phyloP scores from a whole-genome alignment of 1,140 invertebrate genomes.

The Lerema accius region DNA sequence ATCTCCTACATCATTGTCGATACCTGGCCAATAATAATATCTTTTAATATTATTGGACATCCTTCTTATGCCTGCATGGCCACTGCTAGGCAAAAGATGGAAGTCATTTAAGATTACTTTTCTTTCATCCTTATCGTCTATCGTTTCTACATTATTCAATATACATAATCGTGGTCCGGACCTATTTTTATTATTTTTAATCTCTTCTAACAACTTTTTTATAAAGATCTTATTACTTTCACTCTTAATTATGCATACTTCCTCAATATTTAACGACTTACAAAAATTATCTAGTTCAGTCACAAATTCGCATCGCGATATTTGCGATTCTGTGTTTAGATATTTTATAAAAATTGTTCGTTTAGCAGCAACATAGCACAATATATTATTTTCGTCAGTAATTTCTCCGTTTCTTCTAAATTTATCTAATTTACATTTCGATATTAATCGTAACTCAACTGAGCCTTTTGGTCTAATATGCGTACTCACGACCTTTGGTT shows the following conservation, averaged over 20 bases:
- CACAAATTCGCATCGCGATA: constrained; percentile 4
- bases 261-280: background rate
- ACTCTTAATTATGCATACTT: background rate
- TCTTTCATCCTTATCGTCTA: constrained; percentile 4
- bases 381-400: background rate
- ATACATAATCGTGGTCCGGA: background rate
- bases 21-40: background rate
- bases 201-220: background rate
- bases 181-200: background rate
- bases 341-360: background rate
- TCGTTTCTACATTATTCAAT: background rate
- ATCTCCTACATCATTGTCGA: background rate
- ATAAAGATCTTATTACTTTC: constrained; percentile 2
- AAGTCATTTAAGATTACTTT: constrained; percentile 36
- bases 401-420: too few relatives aligned
- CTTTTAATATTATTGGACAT: constrained; percentile 38
- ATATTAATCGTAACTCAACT: too few relatives aligned
- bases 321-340: background rate
- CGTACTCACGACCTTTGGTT: constrained; percentile 1
- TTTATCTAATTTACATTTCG: too few relatives aligned
- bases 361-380: background rate
- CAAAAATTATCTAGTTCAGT: background rate
- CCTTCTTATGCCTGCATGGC: constrained; percentile 35
- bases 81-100: constrained; percentile 36
- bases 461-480: background rate